phyloP scores from a whole-genome alignment of 2,888 invertebrate genomes.

The Mesochorus sp. region DNA sequence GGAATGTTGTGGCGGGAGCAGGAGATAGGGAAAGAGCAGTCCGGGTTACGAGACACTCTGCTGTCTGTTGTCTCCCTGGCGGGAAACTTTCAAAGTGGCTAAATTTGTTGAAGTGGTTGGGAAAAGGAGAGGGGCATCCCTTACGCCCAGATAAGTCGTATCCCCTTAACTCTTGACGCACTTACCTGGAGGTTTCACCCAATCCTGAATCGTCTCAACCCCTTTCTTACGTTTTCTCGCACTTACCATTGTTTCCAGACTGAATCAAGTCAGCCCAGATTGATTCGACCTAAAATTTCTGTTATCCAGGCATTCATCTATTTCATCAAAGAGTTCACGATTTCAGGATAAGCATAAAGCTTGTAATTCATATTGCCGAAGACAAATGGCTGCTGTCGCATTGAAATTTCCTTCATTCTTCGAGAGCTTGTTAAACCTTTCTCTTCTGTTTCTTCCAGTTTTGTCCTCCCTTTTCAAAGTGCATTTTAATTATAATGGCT shows the following conservation, averaged over 20 bases:
- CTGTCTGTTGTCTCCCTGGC: constrained; percentile 28
- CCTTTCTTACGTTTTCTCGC: not conserved
- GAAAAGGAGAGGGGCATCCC: constrained; percentile 39
- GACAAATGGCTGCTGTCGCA: not conserved
- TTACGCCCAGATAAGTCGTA: constrained; percentile 57
- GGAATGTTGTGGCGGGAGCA: constrained; percentile 24
- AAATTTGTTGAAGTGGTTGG: constrained; percentile 57
- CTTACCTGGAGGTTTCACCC: constrained; percentile 9
- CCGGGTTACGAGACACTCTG: constrained; percentile 8
- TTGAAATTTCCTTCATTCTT: not conserved
- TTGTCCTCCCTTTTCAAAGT: too few relatives aligned
- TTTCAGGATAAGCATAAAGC: not conserved
- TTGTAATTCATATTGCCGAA: not conserved
- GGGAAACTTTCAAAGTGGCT: constrained; percentile 61
- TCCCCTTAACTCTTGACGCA: constrained; percentile 40
- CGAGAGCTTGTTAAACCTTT: not conserved
- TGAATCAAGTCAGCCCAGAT: not conserved
- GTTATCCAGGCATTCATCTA: too few relatives aligned
- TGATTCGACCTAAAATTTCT: not conserved
- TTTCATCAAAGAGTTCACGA: too few relatives aligned
- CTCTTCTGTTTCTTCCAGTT: too few relatives aligned
- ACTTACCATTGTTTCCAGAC: not conserved
- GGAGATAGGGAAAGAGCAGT: not conserved
- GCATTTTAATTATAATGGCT: too few relatives aligned
- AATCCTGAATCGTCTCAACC: not conserved